A percentile compares a stretch with the other conserved stretches of the same genome.
Conservation (phyloP, 2,113 vertebrate species). For the Oceanites oceanicus region DNA sequence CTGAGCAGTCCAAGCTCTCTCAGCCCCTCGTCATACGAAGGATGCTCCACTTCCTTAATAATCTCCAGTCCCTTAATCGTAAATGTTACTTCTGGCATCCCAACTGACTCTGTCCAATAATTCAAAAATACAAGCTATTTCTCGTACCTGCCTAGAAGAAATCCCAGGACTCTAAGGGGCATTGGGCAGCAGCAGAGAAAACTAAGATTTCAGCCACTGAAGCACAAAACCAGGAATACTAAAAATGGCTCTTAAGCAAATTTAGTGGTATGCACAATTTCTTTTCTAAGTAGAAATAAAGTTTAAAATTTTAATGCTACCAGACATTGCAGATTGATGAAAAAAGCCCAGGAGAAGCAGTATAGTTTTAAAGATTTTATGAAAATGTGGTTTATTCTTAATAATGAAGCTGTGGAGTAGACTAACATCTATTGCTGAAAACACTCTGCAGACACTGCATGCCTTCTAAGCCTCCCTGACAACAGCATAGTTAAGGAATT, state of each 20-base stretch:
- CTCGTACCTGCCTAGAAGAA: background rate
- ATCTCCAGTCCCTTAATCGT: background rate
- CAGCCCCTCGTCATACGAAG: background rate
- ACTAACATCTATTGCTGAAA: background rate
- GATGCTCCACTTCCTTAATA: background rate
- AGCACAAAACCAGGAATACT: background rate
- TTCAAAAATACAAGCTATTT: background rate
- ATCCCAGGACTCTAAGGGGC: background rate
- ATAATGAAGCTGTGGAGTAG: background rate
- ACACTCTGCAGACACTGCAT: background rate
- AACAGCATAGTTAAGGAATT: background rate
- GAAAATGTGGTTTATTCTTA: background rate
- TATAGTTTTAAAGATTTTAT: background rate
- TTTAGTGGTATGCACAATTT: background rate
- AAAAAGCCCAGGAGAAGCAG: background rate
- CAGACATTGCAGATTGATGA: background rate
- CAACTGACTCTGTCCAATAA: background rate
- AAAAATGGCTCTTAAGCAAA: background rate
- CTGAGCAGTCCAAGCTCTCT: background rate
- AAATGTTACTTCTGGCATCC: background rate
- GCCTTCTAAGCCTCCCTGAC: background rate
- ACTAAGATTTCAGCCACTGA: background rate
- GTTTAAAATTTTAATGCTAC: background rate
- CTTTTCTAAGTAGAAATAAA: background rate
- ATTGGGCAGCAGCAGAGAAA: background rate